Percentiles rank a stretch among this genome's conserved stretches.
Conservation (phyloP, 2,888 invertebrate genomes). For the Dendrolimus pini region DNA sequence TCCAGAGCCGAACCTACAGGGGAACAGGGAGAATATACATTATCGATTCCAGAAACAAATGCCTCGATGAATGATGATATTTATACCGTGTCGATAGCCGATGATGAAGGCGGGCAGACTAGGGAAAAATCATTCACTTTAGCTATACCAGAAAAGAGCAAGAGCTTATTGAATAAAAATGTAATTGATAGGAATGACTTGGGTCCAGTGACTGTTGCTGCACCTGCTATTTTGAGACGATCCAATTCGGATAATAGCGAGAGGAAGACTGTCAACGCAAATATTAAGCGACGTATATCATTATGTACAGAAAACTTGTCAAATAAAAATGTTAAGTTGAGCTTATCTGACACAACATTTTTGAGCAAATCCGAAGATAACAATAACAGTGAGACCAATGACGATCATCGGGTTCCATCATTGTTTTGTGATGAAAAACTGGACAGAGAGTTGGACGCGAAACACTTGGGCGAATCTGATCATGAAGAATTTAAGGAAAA, state of each 20-base stretch:
- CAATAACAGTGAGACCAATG: conserved; percentile 40
- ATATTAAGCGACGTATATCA: conserved; percentile 61
- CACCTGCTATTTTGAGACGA: conserved; percentile 63
- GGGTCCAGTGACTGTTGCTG: conserved; percentile 47
- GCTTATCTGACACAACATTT: conserved; percentile 24
- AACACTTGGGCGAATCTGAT: conserved; percentile 50
- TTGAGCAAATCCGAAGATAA: conserved; percentile 28
- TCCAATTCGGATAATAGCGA: conserved; percentile 70
- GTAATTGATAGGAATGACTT: conserved; percentile 49
- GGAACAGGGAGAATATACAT: conserved; percentile 66
- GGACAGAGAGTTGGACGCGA: conserved; percentile 60
- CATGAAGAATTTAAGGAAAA: conserved; percentile 49
- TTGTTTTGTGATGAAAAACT: conserved; percentile 71
- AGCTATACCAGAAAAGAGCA: conserved; percentile 66
- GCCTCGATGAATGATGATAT: conserved; percentile 72
- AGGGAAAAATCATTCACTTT: conserved; percentile 61
- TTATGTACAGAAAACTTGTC: conserved; percentile 54
- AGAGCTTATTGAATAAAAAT: conserved; percentile 58
- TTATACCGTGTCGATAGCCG: conserved; percentile 71
- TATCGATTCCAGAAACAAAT: conserved; percentile 71
- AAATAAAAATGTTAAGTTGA: conserved; percentile 36
- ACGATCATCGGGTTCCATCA: conserved; percentile 66
- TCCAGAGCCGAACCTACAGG: conserved; percentile 69
- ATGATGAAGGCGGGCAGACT: conserved; percentile 57
- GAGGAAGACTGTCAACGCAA: conserved; percentile 45